A percentile compares a stretch with the other conserved stretches of the same genome.
Evolutionary conservation across 2,888 invertebrate genomes (phyloP).

Genomic region (Acanthopleura granulata): DNA sequence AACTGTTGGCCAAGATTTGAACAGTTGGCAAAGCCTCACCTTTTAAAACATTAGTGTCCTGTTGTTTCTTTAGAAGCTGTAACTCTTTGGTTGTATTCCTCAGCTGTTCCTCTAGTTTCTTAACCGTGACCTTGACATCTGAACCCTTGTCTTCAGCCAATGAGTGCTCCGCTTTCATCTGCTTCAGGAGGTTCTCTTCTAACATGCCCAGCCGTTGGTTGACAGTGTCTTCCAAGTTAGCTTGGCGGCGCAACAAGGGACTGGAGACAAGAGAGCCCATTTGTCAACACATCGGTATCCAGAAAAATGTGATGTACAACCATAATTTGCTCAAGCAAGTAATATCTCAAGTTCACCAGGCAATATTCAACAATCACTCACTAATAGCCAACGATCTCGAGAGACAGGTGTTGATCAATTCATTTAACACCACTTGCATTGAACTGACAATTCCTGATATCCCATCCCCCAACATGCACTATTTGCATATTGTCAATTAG

Average conservation of each 20-base stretch:
- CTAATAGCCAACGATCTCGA: too few species aligned
- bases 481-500: too few species aligned
- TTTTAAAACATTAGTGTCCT: not conserved
- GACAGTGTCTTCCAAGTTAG: constrained; percentile 44
- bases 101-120: constrained; percentile 41
- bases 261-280: constrained; percentile 35
- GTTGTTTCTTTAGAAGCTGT: constrained; percentile 26
- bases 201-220: constrained; percentile 45
- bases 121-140: constrained; percentile 25
- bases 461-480: too few species aligned
- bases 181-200: constrained; percentile 43
- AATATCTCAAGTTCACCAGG: too few species aligned
- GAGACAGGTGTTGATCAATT: too few species aligned
- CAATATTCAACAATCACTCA: too few species aligned
- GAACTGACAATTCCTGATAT: too few species aligned
- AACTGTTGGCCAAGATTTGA: too few species aligned
- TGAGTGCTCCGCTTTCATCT: constrained; percentile 31
- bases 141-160: not conserved
- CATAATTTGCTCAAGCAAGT: too few species aligned
- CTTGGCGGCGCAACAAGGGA: constrained; percentile 50
- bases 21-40: not conserved
- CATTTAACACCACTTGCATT: too few species aligned
- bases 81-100: constrained; percentile 39
- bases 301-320: too few species aligned
- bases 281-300: too few species aligned